Percentiles rank a stretch among this genome's conserved stretches.
phyloP scores from a whole-genome alignment of 2,113 vertebrate species.

The Orcinus orca region DNA sequence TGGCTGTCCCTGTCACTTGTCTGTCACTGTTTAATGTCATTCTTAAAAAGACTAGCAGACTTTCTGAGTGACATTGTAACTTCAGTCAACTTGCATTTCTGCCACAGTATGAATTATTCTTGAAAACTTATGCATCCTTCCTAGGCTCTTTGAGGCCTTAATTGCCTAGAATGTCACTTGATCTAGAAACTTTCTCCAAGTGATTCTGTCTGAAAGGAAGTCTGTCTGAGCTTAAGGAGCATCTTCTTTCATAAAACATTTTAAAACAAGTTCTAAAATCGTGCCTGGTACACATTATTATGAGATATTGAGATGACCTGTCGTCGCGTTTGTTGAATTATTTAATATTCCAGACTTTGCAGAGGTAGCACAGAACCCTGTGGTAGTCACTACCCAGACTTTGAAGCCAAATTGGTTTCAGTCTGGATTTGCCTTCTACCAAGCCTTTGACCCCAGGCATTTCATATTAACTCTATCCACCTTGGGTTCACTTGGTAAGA shows the following conservation, averaged over 20 bases:
- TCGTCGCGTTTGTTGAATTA: not conserved
- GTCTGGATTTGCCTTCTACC: not conserved
- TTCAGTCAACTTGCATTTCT: constrained; percentile 70
- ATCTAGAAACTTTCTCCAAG: constrained; percentile 35
- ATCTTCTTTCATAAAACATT: not conserved
- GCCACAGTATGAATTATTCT: constrained; percentile 65
- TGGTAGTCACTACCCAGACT: not conserved
- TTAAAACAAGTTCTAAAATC: not conserved
- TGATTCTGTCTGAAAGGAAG: not conserved
- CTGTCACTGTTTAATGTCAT: constrained; percentile 67
- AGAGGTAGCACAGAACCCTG: not conserved
- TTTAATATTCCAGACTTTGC: not conserved
- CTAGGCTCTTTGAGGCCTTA: constrained; percentile 61
- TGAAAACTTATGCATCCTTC: constrained; percentile 59
- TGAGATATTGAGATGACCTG: not conserved
- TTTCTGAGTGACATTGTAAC: constrained; percentile 71
- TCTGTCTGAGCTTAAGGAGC: not conserved
- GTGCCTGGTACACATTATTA: not conserved
- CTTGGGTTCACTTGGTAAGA: not conserved
- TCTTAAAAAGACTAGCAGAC: constrained; percentile 64
- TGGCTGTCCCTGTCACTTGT: constrained; percentile 65
- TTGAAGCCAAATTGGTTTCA: not conserved
- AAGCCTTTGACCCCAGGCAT: not conserved
- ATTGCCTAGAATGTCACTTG: constrained; percentile 68
- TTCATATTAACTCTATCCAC: not conserved